phyloP scores from a whole-genome alignment of 2,113 vertebrate genomes.

The Anser brachyrhynchus region DNA sequence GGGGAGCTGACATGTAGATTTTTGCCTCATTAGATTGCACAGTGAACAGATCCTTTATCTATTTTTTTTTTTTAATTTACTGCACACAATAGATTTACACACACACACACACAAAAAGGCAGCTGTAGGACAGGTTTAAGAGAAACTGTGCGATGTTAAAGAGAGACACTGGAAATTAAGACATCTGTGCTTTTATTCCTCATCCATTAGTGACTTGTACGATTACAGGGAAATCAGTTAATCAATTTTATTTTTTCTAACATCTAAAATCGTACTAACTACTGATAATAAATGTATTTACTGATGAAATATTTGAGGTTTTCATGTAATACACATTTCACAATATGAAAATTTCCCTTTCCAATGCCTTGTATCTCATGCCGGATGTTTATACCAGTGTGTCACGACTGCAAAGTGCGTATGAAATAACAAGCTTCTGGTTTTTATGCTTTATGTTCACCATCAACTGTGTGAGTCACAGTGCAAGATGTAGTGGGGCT shows the following conservation, averaged over 20 bases:
- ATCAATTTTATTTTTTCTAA: background rate
- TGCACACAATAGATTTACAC: background rate
- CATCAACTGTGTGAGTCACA: background rate
- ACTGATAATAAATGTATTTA: background rate
- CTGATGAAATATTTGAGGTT: background rate
- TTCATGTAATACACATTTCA: background rate
- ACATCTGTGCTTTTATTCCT: background rate
- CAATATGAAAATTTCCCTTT: background rate
- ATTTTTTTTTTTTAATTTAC: background rate
- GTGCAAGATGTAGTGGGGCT: background rate
- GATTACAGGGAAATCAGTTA: background rate
- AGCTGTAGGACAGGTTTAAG: background rate
- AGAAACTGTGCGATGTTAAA: background rate
- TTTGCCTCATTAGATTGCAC: background rate
- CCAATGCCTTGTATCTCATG: background rate
- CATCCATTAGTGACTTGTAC: background rate
- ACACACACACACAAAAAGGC: background rate
- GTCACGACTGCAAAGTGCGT: background rate
- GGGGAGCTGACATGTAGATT: fast-evolving
- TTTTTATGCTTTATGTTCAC: background rate
- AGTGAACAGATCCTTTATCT: background rate
- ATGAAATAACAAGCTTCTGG: background rate
- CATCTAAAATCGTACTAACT: background rate
- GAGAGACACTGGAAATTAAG: background rate
- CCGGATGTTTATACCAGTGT: background rate